A percentile compares a stretch with the other conserved stretches of the same genome.
phyloP scores from a whole-genome alignment of 2,113 vertebrate genomes.

The Shinisaurus crocodilurus region DNA sequence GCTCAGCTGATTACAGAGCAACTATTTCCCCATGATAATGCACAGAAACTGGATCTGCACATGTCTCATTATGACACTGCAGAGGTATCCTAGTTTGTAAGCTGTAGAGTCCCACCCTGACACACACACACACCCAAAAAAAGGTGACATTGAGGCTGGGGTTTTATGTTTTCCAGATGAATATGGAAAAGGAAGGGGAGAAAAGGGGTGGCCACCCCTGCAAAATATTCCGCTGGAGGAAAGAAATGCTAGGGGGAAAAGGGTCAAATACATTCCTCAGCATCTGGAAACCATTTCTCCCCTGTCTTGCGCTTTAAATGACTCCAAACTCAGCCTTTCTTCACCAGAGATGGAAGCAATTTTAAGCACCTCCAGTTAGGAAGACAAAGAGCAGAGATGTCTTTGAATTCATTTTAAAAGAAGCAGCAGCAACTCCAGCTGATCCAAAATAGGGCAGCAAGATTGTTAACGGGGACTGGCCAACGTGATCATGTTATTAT shows the following conservation, averaged over 20 bases:
- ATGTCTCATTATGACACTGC: background rate
- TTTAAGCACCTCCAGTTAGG: constrained; percentile 54
- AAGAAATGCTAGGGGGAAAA: constrained; percentile 39
- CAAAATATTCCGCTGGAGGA: constrained; percentile 50
- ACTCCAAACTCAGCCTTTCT: constrained; percentile 41
- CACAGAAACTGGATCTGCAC: background rate
- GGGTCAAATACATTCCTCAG: constrained; percentile 49
- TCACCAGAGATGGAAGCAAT: constrained; percentile 62
- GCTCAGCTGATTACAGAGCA: background rate
- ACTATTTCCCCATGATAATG: background rate
- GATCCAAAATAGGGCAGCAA: background rate
- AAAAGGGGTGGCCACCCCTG: constrained; percentile 27
- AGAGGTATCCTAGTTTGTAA: constrained; percentile 12
- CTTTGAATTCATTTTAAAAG: constrained; percentile 21
- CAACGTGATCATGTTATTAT: too few relatives aligned
- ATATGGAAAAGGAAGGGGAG: constrained; percentile 42
- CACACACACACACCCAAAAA: background rate
- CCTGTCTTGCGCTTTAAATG: background rate
- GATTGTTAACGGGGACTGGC: too few relatives aligned
- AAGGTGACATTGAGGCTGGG: rapidly evolving
- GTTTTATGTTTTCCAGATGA: constrained; percentile 36
- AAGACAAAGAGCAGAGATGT: constrained; percentile 41
- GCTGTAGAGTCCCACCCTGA: constrained; percentile 8
- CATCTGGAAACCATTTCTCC: constrained; percentile 63
- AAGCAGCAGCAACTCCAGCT: constrained; percentile 36